Percentiles rank a stretch among this genome's conserved stretches.
These are phyloP conservation scores for Pyrrhosoma nymphula DNA, from an alignment of 2,888 invertebrate genomes.

Conservation along the genomic window DNA sequence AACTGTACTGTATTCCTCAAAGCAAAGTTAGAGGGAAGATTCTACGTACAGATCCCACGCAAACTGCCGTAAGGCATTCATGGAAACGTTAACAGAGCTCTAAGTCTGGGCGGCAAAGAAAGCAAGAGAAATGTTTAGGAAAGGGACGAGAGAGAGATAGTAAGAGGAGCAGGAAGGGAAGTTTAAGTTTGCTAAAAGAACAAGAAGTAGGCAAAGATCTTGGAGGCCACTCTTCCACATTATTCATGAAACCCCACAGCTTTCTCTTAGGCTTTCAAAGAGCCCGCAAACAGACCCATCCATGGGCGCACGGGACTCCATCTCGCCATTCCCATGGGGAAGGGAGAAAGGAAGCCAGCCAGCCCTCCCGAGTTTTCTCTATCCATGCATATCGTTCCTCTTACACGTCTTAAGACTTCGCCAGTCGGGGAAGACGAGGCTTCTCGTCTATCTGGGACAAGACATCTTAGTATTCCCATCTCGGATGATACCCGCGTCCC, in stretches of 20 bases:
- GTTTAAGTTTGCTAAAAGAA: neutral
- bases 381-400: neutral
- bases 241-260: neutral
- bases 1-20: no score
- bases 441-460: neutral
- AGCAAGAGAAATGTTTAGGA: neutral
- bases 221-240: neutral
- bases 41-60: neutral
- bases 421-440: neutral
- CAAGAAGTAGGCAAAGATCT: constrained; percentile 28
- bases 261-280: neutral
- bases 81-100: neutral
- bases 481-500: no score
- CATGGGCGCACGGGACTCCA: neutral
- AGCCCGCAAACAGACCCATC: constrained; percentile 14
- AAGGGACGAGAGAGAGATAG: neutral
- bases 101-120: neutral
- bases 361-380: neutral
- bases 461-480: neutral
- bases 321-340: neutral
- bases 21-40: neutral
- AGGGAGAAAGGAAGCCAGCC: neutral
- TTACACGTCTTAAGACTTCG: neutral
- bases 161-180: neutral
- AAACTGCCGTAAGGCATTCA: neutral